Evolutionary conservation across 2,797 vertebrate genomes (phyloP).

Genomic region (Anolis apletophallus): DNA sequence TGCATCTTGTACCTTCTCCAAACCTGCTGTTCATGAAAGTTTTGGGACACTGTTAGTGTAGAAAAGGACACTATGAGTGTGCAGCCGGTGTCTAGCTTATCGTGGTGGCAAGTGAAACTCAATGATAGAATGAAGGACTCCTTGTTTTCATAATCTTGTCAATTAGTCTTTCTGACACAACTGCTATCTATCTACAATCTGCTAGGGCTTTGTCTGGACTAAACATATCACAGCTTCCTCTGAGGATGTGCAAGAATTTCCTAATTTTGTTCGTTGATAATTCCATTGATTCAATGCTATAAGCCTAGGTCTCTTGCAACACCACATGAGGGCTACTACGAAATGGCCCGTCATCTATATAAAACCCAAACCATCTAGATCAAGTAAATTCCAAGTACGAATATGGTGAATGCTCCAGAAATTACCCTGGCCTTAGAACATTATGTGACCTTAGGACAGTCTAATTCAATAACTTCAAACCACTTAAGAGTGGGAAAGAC

Average conservation of each 20-base stretch:
- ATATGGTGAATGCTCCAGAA: neutral
- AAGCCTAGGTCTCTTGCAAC: rapidly evolving
- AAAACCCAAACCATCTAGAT: neutral
- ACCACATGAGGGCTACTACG: neutral
- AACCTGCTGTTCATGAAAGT: neutral
- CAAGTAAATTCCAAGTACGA: neutral
- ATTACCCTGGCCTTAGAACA: neutral
- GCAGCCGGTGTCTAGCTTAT: neutral
- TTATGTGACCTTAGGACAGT: neutral
- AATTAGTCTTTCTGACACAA: neutral
- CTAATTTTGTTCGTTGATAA: neutral
- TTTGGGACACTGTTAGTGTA: neutral
- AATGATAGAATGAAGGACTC: neutral
- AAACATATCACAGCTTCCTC: neutral
- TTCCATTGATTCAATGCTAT: neutral
- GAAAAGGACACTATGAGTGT: neutral
- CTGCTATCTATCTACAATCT: neutral
- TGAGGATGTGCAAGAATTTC: conserved; percentile 2
- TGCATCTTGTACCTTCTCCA: conserved; percentile 16
- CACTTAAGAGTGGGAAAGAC: neutral
- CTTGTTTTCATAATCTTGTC: neutral
- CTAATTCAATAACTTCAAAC: neutral
- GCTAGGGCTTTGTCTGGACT: neutral
- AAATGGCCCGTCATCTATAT: neutral
- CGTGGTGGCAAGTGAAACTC: neutral